Evolutionary conservation across 2,888 invertebrate species (phyloP).

Genomic region (Eustalomyia histrio): DNA sequence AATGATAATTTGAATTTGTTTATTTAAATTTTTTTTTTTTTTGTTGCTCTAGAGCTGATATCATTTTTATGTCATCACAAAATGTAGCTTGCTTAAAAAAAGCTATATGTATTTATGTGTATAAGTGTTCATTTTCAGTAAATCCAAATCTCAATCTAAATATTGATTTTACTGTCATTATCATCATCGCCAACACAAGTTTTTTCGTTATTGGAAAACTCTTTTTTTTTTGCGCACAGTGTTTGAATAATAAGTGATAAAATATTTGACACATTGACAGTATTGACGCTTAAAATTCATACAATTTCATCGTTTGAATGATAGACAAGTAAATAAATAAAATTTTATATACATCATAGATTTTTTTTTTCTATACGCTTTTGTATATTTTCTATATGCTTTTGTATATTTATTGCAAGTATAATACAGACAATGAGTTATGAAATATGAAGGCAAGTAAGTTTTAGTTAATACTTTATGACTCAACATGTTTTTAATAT

Average conservation of each 20-base stretch:
- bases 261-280: constrained; percentile 60
- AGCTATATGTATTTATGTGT: not conserved
- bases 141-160: constrained; percentile 60
- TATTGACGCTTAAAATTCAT: constrained; percentile 58
- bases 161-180: constrained; percentile 61
- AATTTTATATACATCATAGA: not conserved
- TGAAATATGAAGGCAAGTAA: not conserved
- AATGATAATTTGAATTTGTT: constrained; percentile 22
- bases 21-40: not conserved
- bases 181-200: constrained; percentile 4
- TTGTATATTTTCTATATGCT: not conserved
- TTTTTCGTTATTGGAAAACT: not conserved
- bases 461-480: not conserved
- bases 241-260: constrained; percentile 59
- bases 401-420: not conserved
- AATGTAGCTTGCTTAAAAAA: constrained; percentile 15
- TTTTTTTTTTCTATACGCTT: not conserved
- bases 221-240: constrained; percentile 18
- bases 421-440: not conserved
- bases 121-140: constrained; percentile 39
- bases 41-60: constrained; percentile 8
- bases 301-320: constrained; percentile 38
- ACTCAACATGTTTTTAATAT: too few relatives aligned
- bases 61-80: constrained; percentile 35
- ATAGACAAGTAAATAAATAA: constrained; percentile 53